Evolutionary conservation across 2,888 invertebrate species (phyloP), one percentile per base, ranked within the genome.

Genomic region (Drosophila flavopinicola): DNA sequence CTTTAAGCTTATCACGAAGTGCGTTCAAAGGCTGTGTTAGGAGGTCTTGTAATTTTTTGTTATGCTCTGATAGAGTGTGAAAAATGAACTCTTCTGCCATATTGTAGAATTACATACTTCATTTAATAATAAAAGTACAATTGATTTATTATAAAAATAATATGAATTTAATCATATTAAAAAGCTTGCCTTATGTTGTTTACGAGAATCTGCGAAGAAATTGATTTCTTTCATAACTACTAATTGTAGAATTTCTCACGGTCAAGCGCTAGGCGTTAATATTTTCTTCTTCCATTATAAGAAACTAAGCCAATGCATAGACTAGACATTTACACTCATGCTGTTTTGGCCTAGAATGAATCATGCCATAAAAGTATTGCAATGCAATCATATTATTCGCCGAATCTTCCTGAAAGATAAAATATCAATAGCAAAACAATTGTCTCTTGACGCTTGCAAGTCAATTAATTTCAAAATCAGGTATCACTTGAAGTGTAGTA

Each of bases 401-500:
- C 3, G 15, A 23, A 38, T 11, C 6, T 27, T 7, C 2, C 13
- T 1, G 25, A 23, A 27, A 30, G 51, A 47, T 42, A 15, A 48
- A 25, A 48, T 17, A 54, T 32, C 39, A 41, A 52, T 39, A 33
- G 35, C 20, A 1, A 37, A 37, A 17, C 13, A 11, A 3, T 24
- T 13, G 2, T 20, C 44, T 6, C 30, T 15, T 11, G 6, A 7
- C 10, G 10, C 9, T 27, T 7, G 20, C 38, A 30, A 42, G 24
- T 30, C 35, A 47, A 51, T 53, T 49, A 52, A 64, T 56, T 64
- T 35, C 39, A 17, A 54, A 20, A 4, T 24, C 38, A 41, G 20
- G 20, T 20, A 3, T 20, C 20, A 20, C 20, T 20, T 20, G 20
- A 20, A 35, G 41, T 29, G 17, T n/a, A n/a, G 13, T 30, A 7